These are phyloP conservation scores for Drosophila colorata DNA, from an alignment of 2,888 invertebrate genomes.

Conservation along the genomic window DNA sequence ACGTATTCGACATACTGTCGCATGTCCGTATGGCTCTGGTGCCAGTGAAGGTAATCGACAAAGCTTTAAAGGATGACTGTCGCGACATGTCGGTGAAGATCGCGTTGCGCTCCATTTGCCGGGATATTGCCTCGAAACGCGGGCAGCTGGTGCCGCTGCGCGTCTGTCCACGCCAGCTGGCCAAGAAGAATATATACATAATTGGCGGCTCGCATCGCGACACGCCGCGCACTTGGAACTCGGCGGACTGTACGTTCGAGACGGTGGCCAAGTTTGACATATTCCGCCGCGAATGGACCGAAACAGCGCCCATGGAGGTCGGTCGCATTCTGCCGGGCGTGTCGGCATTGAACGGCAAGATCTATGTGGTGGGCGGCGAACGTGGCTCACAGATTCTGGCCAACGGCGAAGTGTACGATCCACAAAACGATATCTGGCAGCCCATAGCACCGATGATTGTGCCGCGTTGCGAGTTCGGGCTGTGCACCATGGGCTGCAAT, in stretches of 20 bases:
- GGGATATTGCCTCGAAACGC: slow-evolving; percentile 91
- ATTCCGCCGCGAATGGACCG: slow-evolving; percentile 90
- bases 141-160: slow-evolving; percentile 91
- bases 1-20: slow-evolving; percentile 93
- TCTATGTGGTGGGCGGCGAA: slow-evolving; percentile 97
- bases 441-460: slow-evolving; percentile 91
- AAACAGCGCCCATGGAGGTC: slow-evolving; percentile 92
- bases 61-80: slow-evolving; percentile 90
- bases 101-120: slow-evolving; percentile 92
- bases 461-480: slow-evolving; percentile 95
- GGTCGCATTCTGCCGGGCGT: slow-evolving; percentile 95
- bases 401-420: slow-evolving; percentile 94
- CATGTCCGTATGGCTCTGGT: slow-evolving; percentile 94
- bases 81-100: slow-evolving; percentile 92
- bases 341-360: slow-evolving; percentile 92
- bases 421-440: slow-evolving; percentile 88
- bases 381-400: slow-evolving; percentile 95
- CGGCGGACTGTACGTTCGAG: slow-evolving; percentile 93
- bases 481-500: slow-evolving; percentile 92
- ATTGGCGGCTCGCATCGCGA: slow-evolving; percentile 95
- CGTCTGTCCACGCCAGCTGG: slow-evolving; percentile 92
- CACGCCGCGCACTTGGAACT: slow-evolving; percentile 90
- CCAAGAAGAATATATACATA: slow-evolving; percentile 94
- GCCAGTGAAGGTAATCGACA: slow-evolving; percentile 91
- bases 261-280: slow-evolving; percentile 93